phyloP scores from a whole-genome alignment of 2,113 vertebrate genomes.

The Boulengerochromis microlepis region DNA sequence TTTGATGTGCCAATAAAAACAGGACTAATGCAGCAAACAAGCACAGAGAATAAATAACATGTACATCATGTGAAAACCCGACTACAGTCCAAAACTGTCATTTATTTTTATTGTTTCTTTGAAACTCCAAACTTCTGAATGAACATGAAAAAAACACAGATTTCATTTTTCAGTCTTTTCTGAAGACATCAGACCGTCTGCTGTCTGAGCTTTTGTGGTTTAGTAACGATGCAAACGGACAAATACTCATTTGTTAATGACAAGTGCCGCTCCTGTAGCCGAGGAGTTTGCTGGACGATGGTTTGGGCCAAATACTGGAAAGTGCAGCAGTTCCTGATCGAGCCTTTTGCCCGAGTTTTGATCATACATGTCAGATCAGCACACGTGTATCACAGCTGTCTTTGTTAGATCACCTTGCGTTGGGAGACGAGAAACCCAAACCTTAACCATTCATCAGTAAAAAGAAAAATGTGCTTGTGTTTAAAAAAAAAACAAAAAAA shows the following conservation, averaged over 20 bases:
- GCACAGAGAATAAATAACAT: background rate
- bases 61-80: background rate
- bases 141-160: background rate
- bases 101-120: background rate
- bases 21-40: background rate
- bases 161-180: background rate
- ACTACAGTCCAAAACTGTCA: background rate
- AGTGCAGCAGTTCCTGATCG: background rate
- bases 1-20: background rate
- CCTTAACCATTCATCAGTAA: background rate
- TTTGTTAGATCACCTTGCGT: background rate
- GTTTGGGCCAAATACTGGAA: background rate
- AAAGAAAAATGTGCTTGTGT: background rate
- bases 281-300: background rate
- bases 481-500: background rate
- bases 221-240: background rate
- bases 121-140: background rate
- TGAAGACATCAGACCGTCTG: background rate
- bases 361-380: background rate
- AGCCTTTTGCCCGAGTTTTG: background rate
- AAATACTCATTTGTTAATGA: background rate
- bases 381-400: background rate
- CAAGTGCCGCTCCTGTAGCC: background rate
- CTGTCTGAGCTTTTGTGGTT: background rate
- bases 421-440: background rate